Conservation (phyloP, 2,888 invertebrate genomes). For the Caenorhabditis imperialis region DNA sequence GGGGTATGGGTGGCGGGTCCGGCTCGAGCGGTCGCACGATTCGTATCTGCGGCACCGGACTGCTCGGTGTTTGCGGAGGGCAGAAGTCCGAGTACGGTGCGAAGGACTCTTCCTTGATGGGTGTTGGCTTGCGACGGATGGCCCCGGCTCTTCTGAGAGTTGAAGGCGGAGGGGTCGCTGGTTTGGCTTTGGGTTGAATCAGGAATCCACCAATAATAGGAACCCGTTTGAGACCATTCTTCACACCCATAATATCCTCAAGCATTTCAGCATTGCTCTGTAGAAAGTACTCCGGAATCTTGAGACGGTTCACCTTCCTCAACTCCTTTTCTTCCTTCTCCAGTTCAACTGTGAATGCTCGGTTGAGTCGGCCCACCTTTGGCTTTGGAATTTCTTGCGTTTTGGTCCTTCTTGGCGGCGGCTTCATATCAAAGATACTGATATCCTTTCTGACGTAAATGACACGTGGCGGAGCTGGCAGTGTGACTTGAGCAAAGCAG, state of each 20-base stretch:
- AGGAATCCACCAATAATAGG: constrained; percentile 62
- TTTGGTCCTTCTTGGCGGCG: constrained; percentile 47
- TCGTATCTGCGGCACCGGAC: constrained; percentile 42
- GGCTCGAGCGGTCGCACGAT: constrained; percentile 51
- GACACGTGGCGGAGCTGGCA: constrained; percentile 61
- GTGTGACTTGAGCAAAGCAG: constrained; percentile 44
- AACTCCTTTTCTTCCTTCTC: constrained; percentile 56
- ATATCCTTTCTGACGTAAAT: constrained; percentile 58
- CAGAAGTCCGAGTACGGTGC: constrained; percentile 61
- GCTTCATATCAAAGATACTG: constrained; percentile 25
- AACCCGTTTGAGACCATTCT: constrained; percentile 62
- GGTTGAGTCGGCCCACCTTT: constrained; percentile 59
- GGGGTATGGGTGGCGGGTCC: constrained; percentile 49
- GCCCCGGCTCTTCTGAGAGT: constrained; percentile 56
- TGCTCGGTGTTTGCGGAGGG: constrained; percentile 38
- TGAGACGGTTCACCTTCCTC: constrained; percentile 60
- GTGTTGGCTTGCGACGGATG: constrained; percentile 53
- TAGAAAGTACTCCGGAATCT: constrained; percentile 66
- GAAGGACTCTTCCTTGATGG: constrained; percentile 41
- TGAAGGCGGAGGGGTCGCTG: constrained; percentile 32
- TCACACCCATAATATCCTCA: constrained; percentile 62
- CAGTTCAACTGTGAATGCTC: constrained; percentile 59
- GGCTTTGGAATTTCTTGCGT: constrained; percentile 53
- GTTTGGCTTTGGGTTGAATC: constrained; percentile 51
- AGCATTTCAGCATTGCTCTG: constrained; percentile 57